Evolutionary conservation across 2,888 invertebrate genomes (phyloP).

Genomic region (Eutolmus rufibarbis): DNA sequence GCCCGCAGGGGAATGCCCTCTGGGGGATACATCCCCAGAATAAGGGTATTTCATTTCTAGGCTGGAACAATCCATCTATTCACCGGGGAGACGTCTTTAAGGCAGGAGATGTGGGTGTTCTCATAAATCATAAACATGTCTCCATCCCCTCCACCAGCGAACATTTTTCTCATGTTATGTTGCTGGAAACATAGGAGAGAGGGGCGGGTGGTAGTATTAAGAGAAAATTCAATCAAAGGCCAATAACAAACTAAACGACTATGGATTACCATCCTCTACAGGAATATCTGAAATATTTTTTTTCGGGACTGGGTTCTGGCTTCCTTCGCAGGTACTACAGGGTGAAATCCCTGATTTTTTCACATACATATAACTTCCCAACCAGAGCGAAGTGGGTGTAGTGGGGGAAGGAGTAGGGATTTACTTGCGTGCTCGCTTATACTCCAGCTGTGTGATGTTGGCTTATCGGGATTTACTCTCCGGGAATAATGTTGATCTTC

Average conservation of each 20-base stretch:
- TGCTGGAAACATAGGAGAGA: background rate
- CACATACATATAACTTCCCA: background rate
- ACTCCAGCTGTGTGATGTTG: conserved; percentile 23
- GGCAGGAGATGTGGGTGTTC: too few species aligned
- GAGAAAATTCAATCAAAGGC: conserved; percentile 38
- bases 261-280: background rate
- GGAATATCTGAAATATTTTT: background rate
- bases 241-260: conserved; percentile 41
- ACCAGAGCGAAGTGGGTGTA: background rate
- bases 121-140: conserved; percentile 4
- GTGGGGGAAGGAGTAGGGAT: background rate
- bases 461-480: conserved; percentile 36
- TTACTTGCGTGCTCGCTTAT: conserved; percentile 11
- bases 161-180: background rate
- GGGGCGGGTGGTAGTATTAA: background rate
- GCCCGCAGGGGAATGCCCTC: background rate
- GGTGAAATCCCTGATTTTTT: background rate
- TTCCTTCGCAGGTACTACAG: background rate
- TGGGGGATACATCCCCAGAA: background rate
- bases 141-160: background rate
- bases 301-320: background rate
- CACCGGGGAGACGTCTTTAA: background rate
- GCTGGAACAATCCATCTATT: background rate
- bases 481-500: conserved; percentile 34
- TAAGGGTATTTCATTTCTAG: background rate